These are phyloP conservation scores for Idaea straminata DNA, from an alignment of 2,888 invertebrate genomes.

Conservation along the genomic window DNA sequence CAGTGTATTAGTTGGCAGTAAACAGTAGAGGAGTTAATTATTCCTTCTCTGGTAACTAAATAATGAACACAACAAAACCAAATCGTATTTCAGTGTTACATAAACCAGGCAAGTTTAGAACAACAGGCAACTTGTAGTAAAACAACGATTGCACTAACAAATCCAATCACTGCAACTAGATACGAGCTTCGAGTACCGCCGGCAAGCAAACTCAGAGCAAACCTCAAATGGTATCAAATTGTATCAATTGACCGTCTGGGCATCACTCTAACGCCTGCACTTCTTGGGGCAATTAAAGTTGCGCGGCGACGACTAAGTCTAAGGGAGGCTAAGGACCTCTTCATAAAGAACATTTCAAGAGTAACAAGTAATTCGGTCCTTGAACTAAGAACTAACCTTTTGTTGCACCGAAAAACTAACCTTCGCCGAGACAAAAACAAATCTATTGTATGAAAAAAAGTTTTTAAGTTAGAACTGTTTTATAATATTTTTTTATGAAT, in stretches of 20 bases:
- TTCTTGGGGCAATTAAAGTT: conserved; percentile 67
- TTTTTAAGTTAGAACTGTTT: no score
- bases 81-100: background rate
- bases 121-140: background rate
- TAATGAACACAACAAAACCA: background rate
- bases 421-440: no score
- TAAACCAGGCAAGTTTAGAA: background rate
- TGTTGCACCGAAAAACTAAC: background rate
- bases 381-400: background rate
- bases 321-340: conserved; percentile 23
- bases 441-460: no score
- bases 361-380: background rate
- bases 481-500: no score
- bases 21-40: no score
- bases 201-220: conserved; percentile 32
- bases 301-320: conserved; percentile 50
- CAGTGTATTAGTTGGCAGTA: no score
- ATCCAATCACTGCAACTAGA: conserved; percentile 5
- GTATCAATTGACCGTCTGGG: conserved; percentile 52
- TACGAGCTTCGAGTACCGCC: conserved; percentile 22
- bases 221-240: conserved; percentile 57
- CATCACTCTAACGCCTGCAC: conserved; percentile 33
- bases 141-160: conserved; percentile 3
- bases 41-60: no score
- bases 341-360: background rate